These are phyloP conservation scores for Macaria liturata DNA, from an alignment of 2,888 invertebrate genomes.

Conservation along the genomic window DNA sequence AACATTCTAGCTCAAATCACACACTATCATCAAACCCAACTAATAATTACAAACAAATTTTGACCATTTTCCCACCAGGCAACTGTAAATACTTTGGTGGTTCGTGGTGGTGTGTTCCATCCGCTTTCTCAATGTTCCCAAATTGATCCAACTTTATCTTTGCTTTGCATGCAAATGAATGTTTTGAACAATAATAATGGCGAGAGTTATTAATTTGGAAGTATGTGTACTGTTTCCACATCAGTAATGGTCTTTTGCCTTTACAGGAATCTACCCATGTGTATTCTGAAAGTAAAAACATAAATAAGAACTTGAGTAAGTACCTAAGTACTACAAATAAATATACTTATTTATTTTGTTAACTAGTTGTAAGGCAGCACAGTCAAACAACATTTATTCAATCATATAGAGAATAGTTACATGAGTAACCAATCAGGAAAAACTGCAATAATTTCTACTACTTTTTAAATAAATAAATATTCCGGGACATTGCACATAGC, in stretches of 20 bases:
- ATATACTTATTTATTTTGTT: too few species aligned
- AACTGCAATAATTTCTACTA: too few species aligned
- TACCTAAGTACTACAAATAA: neutral
- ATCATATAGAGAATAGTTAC: too few species aligned
- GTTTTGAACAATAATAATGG: conserved; percentile 9
- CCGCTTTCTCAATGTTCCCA: conserved; percentile 4
- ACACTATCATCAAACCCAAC: too few species aligned
- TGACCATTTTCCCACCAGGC: conserved; percentile 4
- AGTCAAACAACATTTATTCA: too few species aligned
- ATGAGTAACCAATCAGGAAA: too few species aligned
- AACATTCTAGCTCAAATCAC: too few species aligned
- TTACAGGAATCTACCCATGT: conserved; percentile 1
- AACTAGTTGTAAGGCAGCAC: too few species aligned
- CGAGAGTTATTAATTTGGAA: conserved; percentile 2
- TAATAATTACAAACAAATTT: neutral
- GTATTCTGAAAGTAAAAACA: neutral
- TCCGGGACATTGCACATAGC: too few species aligned
- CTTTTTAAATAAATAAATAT: too few species aligned
- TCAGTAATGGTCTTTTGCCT: conserved; percentile 35
- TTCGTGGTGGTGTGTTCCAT: conserved; percentile 11
- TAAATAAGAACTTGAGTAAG: conserved; percentile 3
- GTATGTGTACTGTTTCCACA: conserved; percentile 10
- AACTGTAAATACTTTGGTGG: conserved; percentile 11
- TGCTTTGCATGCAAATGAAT: conserved; percentile 4
- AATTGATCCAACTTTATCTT: conserved; percentile 6